Conservation (phyloP, 2,797 vertebrate species). For the Meriones psammophilus region DNA sequence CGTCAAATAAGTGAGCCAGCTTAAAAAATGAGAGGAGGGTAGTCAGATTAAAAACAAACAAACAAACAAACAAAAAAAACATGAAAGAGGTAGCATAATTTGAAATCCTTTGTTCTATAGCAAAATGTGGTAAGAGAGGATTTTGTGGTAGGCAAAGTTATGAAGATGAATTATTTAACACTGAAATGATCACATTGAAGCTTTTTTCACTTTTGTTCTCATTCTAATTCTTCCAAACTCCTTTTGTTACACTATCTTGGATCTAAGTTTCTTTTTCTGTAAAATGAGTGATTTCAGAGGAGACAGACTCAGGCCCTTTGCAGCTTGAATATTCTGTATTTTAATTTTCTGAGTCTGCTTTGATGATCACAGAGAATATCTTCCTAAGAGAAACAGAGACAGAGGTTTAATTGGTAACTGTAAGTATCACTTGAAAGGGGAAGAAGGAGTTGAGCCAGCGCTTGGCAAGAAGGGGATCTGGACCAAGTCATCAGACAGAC, state of each 20-base stretch:
- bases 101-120: not conserved
- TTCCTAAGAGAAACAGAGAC: not conserved
- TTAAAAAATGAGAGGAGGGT: not conserved
- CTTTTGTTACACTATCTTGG: not conserved
- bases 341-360: not conserved
- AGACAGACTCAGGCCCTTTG: not conserved
- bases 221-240: not conserved
- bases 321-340: not conserved
- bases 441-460: not conserved
- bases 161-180: not conserved
- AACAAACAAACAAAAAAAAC: too few species aligned
- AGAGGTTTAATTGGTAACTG: not conserved
- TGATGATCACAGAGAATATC: not conserved
- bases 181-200: not conserved
- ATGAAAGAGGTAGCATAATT: not conserved
- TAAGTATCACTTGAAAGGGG: not conserved
- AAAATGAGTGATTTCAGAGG: not conserved
- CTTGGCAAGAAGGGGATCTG: not conserved
- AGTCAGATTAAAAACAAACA: not conserved
- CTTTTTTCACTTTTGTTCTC: not conserved
- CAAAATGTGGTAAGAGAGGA: not conserved
- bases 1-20: not conserved
- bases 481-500: slow-evolving; percentile 18
- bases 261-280: not conserved
- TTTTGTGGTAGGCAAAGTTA: not conserved